Conservation (phyloP, 1,140 invertebrate species). For the Drosophila tani region DNA sequence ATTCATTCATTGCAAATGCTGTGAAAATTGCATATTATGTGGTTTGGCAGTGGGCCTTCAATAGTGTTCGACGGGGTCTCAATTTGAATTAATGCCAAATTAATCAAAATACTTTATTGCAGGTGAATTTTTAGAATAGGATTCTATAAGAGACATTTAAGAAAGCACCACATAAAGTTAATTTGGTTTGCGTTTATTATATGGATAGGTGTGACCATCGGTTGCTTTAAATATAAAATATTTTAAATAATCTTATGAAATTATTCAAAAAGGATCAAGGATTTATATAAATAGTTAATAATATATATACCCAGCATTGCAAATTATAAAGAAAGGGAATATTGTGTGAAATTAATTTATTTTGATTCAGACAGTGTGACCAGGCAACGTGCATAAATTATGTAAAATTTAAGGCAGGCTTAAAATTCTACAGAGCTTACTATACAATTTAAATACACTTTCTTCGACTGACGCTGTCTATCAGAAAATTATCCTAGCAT, state of each 20-base stretch:
- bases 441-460: not conserved
- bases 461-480: not conserved
- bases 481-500: not conserved
- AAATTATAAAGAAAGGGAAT: too few species aligned
- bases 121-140: too few species aligned
- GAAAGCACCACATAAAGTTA: not conserved
- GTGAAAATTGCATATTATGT: slow-evolving; percentile 70
- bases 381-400: too few species aligned
- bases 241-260: not conserved
- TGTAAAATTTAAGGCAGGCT: too few species aligned
- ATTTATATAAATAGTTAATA: too few species aligned
- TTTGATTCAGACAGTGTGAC: too few species aligned
- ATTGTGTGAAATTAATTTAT: too few species aligned
- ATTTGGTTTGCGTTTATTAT: not conserved
- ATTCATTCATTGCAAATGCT: slow-evolving; percentile 62
- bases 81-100: too few species aligned
- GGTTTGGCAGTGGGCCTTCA: not conserved
- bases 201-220: not conserved
- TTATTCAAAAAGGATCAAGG: too few species aligned
- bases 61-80: not conserved
- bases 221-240: not conserved
- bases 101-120: not conserved
- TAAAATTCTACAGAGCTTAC: too few species aligned
- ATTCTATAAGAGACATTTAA: not conserved
- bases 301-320: too few species aligned